Base-by-base conservation (phyloP, 1,140 invertebrate genomes). In the Argopecten irradians region DNA sequence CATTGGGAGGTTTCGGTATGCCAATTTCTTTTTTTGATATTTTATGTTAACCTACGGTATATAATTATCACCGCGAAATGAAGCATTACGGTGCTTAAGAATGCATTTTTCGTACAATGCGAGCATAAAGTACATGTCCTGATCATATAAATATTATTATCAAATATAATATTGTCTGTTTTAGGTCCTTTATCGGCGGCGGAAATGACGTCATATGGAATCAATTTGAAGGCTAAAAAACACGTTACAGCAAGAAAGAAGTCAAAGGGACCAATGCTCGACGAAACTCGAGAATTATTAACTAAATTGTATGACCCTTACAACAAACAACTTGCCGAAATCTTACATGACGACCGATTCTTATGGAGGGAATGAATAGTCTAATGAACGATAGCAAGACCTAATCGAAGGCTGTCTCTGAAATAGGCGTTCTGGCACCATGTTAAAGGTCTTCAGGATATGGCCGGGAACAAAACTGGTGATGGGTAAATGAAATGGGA, bases 171-270 rank as follows among this genome's bases (percentile, higher is more conserved):
- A 46, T 19, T 71, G 55, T 71, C 5, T 71, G n/a, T 71, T 86
- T 22, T 36, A 86, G 86, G 55, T 86, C 8, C 46, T 0, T 13
- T 86, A n/a, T 28, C 34, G 34, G 22, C 28, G 8, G 3, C 55
- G 2, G 33, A 82, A 43, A 86, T 86, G 55, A 36, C 55, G 13
- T 22, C n/a, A 35, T 86, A 82, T 7, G 86, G 86, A 36, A 86
- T 86, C 35, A 5, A 35, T 2, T 82, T 82, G n/a, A 36, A 82
- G 35, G 34, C 34, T 1, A 55, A 36, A 28, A 36, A 35, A n/a
- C 32, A 86, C 14, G 36, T 35, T 28, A 86, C 86, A 32, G 32
- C 19, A 43, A 28, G 19, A 0, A 86, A 86, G 82, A 34, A 82
- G 33, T 35, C 22, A 86, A 82, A 33, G 55, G 46, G 19, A 0